phyloP scores from a whole-genome alignment of 2,797 vertebrate genomes.

The Callimico goeldii region DNA sequence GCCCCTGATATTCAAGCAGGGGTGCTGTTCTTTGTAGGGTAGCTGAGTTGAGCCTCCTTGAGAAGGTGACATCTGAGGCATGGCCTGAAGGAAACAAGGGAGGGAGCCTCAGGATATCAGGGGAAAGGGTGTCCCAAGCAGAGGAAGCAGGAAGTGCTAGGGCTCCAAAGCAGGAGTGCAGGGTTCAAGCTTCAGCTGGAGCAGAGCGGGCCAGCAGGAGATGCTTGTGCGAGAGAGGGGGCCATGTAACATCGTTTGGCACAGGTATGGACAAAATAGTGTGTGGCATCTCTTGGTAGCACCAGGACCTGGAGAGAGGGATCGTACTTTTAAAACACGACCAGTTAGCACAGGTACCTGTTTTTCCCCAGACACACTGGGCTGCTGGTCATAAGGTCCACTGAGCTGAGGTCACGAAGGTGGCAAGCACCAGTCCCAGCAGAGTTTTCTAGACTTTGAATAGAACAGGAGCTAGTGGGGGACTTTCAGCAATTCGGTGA shows the following conservation, averaged over 20 bases:
- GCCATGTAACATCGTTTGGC: background rate
- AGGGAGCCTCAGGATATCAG: background rate
- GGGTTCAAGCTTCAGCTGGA: accelerated
- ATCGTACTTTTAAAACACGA: background rate
- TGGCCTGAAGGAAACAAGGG: background rate
- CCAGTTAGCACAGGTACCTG: too few species aligned
- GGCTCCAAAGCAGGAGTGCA: too few species aligned
- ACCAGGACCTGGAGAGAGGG: background rate
- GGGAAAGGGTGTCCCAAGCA: background rate
- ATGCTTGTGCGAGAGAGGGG: background rate
- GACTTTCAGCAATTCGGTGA: background rate
- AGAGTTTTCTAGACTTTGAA: background rate
- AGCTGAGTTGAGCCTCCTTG: background rate
- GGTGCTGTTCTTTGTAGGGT: background rate
- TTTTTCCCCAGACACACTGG: too few species aligned
- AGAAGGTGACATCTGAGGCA: background rate
- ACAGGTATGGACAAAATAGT: background rate
- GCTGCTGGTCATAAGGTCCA: background rate
- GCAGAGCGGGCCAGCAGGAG: accelerated
- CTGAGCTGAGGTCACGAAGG: too few species aligned
- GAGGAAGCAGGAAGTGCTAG: background rate
- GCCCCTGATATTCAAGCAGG: background rate
- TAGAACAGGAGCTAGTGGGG: too few species aligned
- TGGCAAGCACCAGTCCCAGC: too few species aligned
- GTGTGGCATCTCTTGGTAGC: background rate